Percentiles rank a stretch among this genome's conserved stretches.
Evolutionary conservation across 2,113 vertebrate species (phyloP).

Genomic region (Rissa tridactyla): DNA sequence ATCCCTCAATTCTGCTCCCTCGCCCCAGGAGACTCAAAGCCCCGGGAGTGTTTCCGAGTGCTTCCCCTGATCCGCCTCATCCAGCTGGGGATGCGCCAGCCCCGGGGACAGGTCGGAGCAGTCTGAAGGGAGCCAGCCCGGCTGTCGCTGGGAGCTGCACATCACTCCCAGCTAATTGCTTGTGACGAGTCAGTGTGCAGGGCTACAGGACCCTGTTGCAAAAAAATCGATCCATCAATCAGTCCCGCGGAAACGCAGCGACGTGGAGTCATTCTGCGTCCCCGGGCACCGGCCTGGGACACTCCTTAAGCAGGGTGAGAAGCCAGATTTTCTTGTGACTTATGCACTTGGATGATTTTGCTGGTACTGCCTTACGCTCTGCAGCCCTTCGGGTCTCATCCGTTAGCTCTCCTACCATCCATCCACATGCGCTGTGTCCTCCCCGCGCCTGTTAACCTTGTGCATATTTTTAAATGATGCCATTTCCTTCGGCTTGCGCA

Average conservation of each 20-base stretch:
- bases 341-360: not conserved
- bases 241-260: rapidly evolving
- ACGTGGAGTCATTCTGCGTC: not conserved
- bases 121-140: not conserved
- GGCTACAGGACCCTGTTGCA: not conserved
- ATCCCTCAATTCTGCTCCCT: not conserved
- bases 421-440: not conserved
- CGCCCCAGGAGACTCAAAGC: not conserved
- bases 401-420: not conserved
- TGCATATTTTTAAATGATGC: not conserved
- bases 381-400: not conserved
- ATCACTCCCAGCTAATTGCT: not conserved
- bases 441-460: slow-evolving; percentile 27
- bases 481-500: slow-evolving; percentile 27
- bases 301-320: not conserved
- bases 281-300: not conserved
- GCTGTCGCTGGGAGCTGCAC: not conserved
- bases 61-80: not conserved
- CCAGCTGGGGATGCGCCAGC: not conserved
- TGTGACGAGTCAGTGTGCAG: not conserved
- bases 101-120: rapidly evolving
- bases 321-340: not conserved
- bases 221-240: not conserved
- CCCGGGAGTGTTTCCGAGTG: not conserved
- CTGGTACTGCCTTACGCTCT: not conserved